Evolutionary conservation across 2,113 vertebrate species (phyloP).

Genomic region (Dunckerocampus dactyliophorus): DNA sequence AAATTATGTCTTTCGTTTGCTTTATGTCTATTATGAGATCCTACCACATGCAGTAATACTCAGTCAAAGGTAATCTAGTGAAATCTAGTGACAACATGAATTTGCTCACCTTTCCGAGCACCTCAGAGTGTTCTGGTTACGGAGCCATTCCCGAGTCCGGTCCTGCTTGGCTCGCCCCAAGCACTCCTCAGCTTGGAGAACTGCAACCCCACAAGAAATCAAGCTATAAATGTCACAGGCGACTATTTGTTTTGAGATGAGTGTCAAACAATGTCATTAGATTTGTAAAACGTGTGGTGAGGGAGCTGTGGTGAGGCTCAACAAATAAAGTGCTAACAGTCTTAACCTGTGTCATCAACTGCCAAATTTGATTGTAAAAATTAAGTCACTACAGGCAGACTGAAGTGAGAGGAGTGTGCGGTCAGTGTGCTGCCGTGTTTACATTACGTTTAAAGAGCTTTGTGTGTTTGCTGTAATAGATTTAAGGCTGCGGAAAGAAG

Average conservation of each 20-base stretch:
- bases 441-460: conserved; percentile 32
- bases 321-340: conserved; percentile 32
- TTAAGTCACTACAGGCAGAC: not conserved
- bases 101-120: conserved; percentile 71
- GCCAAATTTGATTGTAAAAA: conserved; percentile 14
- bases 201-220: conserved; percentile 65
- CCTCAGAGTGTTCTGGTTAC: conserved; percentile 61
- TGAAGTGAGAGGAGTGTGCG: conserved; percentile 8
- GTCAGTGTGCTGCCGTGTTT: conserved; percentile 25
- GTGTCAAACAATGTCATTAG: not conserved
- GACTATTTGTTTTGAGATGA: conserved; percentile 4
- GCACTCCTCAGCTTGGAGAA: conserved; percentile 44
- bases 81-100: too few species aligned
- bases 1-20: not conserved
- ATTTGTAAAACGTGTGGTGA: not conserved
- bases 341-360: conserved; percentile 13
- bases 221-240: conserved; percentile 33
- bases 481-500: conserved; percentile 24
- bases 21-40: not conserved
- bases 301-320: conserved; percentile 8
- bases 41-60: too few species aligned
- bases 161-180: conserved; percentile 63
- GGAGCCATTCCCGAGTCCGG: conserved; percentile 73
- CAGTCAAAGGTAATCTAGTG: too few species aligned
- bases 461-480: conserved; percentile 42